Conservation (phyloP, 1,140 invertebrate species). For the Ericerus pela region DNA sequence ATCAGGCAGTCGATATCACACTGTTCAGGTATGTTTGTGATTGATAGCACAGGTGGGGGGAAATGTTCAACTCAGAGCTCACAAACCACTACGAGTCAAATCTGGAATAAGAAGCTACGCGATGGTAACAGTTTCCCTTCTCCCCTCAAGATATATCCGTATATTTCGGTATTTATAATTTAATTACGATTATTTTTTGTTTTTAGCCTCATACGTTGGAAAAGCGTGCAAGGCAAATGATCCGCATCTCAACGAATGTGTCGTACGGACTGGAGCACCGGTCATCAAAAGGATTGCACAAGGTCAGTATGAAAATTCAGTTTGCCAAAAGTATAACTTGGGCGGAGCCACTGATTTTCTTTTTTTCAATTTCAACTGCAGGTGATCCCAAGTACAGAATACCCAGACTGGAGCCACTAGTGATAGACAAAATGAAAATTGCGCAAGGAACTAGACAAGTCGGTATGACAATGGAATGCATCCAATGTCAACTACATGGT, state of each 20-base stretch:
- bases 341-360: background rate
- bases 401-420: slow-evolving; percentile 25
- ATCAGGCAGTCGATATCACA: no score
- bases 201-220: slow-evolving; percentile 36
- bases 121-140: no score
- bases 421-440: slow-evolving; percentile 22
- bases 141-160: no score
- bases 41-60: no score
- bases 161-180: no score
- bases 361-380: slow-evolving; percentile 8
- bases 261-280: slow-evolving; percentile 31
- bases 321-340: no score
- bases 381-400: slow-evolving; percentile 26
- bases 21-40: no score
- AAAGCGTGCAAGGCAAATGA: slow-evolving; percentile 35
- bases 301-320: slow-evolving; percentile 26
- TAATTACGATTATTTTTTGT: no score
- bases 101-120: no score
- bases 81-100: no score
- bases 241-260: slow-evolving; percentile 33
- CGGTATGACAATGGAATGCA: slow-evolving; percentile 22
- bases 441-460: slow-evolving; percentile 24
- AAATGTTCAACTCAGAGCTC: no score
- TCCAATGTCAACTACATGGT: slow-evolving; percentile 22
- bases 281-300: slow-evolving; percentile 32